These are phyloP conservation scores for Reticulitermes lucifugus DNA, from an alignment of 2,888 invertebrate genomes.

Conservation along the genomic window DNA sequence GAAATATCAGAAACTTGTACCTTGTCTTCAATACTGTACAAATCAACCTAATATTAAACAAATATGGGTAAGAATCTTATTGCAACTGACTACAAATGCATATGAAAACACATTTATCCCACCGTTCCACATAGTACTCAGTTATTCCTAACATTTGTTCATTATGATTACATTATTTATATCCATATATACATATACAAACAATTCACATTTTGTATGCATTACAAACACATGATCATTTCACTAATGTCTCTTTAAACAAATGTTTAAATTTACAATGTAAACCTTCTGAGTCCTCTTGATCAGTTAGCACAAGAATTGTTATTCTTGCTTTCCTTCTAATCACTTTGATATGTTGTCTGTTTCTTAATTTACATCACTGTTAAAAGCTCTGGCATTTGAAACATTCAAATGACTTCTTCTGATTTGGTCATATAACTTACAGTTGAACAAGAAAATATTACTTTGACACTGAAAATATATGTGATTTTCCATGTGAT, in stretches of 20 bases:
- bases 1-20: too few species aligned
- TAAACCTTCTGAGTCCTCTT: background rate
- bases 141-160: background rate
- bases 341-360: background rate
- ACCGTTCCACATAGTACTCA: too few species aligned
- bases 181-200: background rate
- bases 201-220: background rate
- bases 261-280: background rate
- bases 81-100: background rate
- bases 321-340: too few species aligned
- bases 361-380: background rate
- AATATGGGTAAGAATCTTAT: background rate
- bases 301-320: too few species aligned
- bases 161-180: constrained; percentile 13
- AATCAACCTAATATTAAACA: too few species aligned
- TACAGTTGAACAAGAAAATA: background rate
- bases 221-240: background rate
- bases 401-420: background rate
- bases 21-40: too few species aligned
- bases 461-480: background rate
- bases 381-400: background rate
- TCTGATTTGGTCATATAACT: background rate
- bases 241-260: background rate
- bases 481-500: too few species aligned
- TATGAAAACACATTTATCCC: background rate